These are phyloP conservation scores for Molothrus ater DNA, from an alignment of 2,797 vertebrate species.

Conservation along the genomic window DNA sequence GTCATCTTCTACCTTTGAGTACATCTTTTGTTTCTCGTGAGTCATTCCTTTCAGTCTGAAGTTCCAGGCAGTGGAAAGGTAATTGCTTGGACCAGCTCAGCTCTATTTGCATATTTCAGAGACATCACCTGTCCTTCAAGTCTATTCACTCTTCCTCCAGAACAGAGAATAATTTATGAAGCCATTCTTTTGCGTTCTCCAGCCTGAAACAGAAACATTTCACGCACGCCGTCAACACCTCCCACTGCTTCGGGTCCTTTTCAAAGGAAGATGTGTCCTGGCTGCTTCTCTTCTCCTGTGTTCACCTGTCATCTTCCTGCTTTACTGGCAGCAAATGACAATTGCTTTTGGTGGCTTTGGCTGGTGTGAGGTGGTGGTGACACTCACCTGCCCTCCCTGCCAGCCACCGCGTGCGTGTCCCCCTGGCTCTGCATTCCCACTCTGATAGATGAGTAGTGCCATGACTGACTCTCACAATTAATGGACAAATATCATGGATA, in stretches of 20 bases:
- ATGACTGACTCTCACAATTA: too few species aligned
- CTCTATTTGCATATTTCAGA: constrained; percentile 67
- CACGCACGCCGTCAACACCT: not conserved
- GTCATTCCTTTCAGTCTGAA: constrained; percentile 53
- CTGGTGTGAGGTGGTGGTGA: not conserved
- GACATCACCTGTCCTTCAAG: constrained; percentile 71
- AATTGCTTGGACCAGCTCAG: constrained; percentile 60
- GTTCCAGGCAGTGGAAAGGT: constrained; percentile 62
- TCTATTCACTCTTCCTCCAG: constrained; percentile 48
- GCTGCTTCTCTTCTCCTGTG: not conserved
- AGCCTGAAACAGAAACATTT: constrained; percentile 2
- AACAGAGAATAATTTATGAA: constrained; percentile 46
- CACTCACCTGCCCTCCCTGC: not conserved
- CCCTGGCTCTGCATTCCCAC: not conserved
- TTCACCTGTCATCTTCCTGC: not conserved
- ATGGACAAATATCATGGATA: too few species aligned
- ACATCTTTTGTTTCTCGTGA: constrained; percentile 56
- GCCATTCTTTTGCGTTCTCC: constrained; percentile 1
- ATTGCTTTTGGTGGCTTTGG: not conserved
- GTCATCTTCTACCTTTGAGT: constrained; percentile 44
- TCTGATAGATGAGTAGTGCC: too few species aligned
- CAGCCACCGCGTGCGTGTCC: accelerated
- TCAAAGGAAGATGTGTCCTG: not conserved
- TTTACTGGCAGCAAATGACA: not conserved
- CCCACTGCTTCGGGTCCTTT: not conserved